Conservation (phyloP, 1,140 invertebrate species). For the Drosophila quadrilineata region DNA sequence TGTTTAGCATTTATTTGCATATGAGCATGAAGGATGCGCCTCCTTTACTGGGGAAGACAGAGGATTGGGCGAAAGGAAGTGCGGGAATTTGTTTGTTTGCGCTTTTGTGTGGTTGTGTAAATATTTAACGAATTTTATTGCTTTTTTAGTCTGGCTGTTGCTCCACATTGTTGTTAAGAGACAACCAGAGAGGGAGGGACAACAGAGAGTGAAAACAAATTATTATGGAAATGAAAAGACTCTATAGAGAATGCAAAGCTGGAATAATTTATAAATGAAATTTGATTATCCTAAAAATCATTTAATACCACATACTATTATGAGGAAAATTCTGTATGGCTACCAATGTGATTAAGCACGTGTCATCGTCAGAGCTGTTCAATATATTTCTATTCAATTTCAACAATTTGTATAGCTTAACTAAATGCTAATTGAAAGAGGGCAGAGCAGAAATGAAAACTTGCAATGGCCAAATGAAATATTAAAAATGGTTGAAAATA, state of each 20-base stretch:
- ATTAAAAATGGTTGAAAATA: slow-evolving; percentile 20
- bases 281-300: neutral
- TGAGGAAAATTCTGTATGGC: too few species aligned
- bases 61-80: neutral
- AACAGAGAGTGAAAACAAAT: too few species aligned
- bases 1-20: slow-evolving; percentile 75
- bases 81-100: slow-evolving; percentile 51
- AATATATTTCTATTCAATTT: neutral
- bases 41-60: neutral
- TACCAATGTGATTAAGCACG: too few species aligned
- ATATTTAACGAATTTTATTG: slow-evolving; percentile 72
- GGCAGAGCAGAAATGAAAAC: neutral
- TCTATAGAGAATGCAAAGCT: slow-evolving; percentile 2
- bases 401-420: neutral
- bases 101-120: slow-evolving; percentile 64
- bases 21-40: slow-evolving; percentile 43
- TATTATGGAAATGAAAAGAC: slow-evolving; percentile 11
- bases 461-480: neutral
- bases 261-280: neutral
- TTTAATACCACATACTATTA: neutral
- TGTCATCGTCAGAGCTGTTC: too few species aligned
- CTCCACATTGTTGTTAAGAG: slow-evolving; percentile 29
- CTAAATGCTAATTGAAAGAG: neutral
- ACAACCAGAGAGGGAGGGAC: slow-evolving; percentile 14
- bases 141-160: slow-evolving; percentile 46